These are phyloP conservation scores for Odocoileus hemionus DNA, from an alignment of 2,113 vertebrate genomes.

Conservation along the genomic window DNA sequence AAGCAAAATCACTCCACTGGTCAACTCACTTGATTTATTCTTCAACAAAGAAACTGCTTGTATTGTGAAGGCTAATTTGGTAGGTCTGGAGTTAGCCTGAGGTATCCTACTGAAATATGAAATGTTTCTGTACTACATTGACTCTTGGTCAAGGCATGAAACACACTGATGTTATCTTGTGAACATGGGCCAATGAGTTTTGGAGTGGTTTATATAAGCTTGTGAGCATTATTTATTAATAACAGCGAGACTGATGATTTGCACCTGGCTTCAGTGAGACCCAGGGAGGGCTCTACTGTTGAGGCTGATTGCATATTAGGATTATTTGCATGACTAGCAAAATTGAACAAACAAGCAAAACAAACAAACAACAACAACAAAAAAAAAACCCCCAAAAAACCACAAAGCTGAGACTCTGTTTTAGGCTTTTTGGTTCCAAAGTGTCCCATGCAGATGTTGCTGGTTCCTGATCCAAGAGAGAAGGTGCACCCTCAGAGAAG, in stretches of 20 bases:
- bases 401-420: not conserved
- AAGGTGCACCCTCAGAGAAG: not conserved
- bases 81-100: not conserved
- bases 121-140: not conserved
- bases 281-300: not conserved
- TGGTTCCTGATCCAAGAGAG: not conserved
- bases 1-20: not conserved
- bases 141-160: not conserved
- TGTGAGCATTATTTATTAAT: not conserved
- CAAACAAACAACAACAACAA: rapidly evolving
- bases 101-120: not conserved
- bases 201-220: not conserved
- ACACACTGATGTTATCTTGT: not conserved
- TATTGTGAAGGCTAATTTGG: not conserved
- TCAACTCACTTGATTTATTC: not conserved
- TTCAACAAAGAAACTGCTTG: not conserved
- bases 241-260: not conserved
- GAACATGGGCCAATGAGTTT: not conserved
- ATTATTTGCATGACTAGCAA: not conserved
- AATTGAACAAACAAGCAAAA: not conserved
- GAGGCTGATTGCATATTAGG: not conserved
- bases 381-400: not conserved
- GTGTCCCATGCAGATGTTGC: not conserved
- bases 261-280: not conserved
- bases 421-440: not conserved